Conservation (phyloP, 1,140 invertebrate genomes). For the Dendrolimus kikuchii region DNA sequence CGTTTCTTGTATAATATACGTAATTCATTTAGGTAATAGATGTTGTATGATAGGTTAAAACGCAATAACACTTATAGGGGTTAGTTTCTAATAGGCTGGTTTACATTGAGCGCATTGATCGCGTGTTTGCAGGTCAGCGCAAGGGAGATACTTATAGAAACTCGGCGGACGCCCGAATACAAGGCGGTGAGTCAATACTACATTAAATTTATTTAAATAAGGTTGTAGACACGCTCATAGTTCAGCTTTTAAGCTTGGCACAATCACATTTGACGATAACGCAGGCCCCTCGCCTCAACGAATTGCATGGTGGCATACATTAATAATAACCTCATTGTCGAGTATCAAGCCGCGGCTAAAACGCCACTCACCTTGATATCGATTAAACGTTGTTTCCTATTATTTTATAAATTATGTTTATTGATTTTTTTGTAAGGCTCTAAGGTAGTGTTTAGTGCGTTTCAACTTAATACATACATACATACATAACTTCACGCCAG, state of each 20-base stretch:
- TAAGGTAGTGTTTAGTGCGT: too few relatives aligned
- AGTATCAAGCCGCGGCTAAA: slow-evolving; percentile 34
- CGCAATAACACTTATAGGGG: slow-evolving; percentile 19
- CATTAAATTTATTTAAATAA: slow-evolving; percentile 6
- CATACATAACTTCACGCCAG: too few relatives aligned
- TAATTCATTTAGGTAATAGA: background rate
- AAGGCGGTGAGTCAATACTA: slow-evolving; percentile 58
- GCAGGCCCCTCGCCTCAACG: slow-evolving; percentile 23
- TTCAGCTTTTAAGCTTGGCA: slow-evolving; percentile 10
- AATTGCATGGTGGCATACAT: slow-evolving; percentile 48
- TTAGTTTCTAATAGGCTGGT: slow-evolving; percentile 34
- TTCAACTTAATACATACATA: too few relatives aligned
- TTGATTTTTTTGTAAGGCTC: slow-evolving; percentile 21
- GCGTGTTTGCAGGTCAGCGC: slow-evolving; percentile 67
- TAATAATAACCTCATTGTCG: slow-evolving; percentile 34
- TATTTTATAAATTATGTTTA: slow-evolving; percentile 9
- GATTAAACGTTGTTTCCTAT: slow-evolving; percentile 13
- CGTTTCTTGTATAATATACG: too few relatives aligned
- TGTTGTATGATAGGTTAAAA: slow-evolving; percentile 13
- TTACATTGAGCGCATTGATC: slow-evolving; percentile 62
- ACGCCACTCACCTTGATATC: slow-evolving; percentile 42
- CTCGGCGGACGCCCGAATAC: slow-evolving; percentile 54
- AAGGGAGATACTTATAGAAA: slow-evolving; percentile 66
- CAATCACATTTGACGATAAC: slow-evolving; percentile 12
- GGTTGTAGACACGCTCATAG: background rate